phyloP scores from a whole-genome alignment of 2,113 vertebrate species.

The Triplophysa rosa region DNA sequence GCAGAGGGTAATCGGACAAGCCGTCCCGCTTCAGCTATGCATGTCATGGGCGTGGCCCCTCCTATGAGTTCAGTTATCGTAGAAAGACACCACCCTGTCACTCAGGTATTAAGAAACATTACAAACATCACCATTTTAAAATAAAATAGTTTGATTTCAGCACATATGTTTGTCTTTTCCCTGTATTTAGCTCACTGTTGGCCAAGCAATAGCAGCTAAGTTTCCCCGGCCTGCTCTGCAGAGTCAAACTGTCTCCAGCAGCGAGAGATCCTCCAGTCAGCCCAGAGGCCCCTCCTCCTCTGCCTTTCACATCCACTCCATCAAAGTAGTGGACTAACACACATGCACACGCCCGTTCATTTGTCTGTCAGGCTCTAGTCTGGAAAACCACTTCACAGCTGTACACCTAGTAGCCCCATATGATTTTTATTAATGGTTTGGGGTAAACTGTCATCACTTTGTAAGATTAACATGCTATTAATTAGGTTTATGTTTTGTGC shows the following conservation, averaged over 20 bases:
- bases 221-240: conserved; percentile 82
- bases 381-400: neutral
- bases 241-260: conserved; percentile 59
- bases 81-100: conserved; percentile 92
- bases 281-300: conserved; percentile 62
- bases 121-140: neutral
- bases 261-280: conserved; percentile 71
- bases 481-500: neutral
- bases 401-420: neutral
- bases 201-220: conserved; percentile 88
- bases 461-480: neutral
- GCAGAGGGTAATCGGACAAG: conserved; percentile 72
- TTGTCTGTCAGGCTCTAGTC: neutral
- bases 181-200: conserved; percentile 82
- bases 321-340: conserved; percentile 89
- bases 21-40: conserved; percentile 72
- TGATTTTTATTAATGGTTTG: neutral
- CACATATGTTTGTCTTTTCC: neutral
- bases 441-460: neutral
- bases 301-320: conserved; percentile 77
- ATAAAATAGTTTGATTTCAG: neutral
- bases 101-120: conserved; percentile 75
- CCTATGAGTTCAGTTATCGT: conserved; percentile 89
- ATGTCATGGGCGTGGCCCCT: conserved; percentile 85
- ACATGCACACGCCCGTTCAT: neutral